Base-by-base conservation (phyloP, 2,113 vertebrate genomes). In the Sardina pilchardus region DNA sequence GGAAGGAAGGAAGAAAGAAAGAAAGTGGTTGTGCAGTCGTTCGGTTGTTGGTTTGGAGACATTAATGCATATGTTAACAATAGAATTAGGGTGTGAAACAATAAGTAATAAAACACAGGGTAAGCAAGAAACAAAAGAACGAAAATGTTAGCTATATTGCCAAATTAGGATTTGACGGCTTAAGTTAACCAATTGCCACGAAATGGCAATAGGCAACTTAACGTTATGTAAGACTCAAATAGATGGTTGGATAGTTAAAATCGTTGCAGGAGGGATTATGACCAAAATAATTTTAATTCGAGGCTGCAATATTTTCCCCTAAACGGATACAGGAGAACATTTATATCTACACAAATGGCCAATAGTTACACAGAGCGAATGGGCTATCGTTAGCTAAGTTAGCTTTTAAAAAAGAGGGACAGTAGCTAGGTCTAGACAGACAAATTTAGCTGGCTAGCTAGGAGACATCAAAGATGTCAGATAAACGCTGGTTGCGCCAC, bases 341-440 rank as follows among this genome's bases (percentile, higher is more conserved):
- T 71, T 12, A n/a, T 71, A 56, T 56, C n/a, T 30, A 50, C 2
- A 10, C 6, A 30, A 71, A 30, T 2, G 0, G 10, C n/a, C n/a
- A 3, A 12, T 36, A 63, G 24, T 63, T 63, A 63, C 59, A 36
- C 63, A 71, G 26, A 9, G 63, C 63, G 26, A 71, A 71, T 7
- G n/a, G 10, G 63, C n/a, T 71, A 71, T 4, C 34, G 24, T 6
- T 36, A 30, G 63, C 63, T 5, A 67, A 67, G n/a, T 67, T 67
- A 30, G 63, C 63, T 30, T 42, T 42, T 42, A 3, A 42, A 8
- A 67, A 34, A 78, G 21, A 16, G 14, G 34, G 71, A 4, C 71
- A 39, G 71, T 36, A 16, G 71, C 71, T 78, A 78, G 71, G 63
- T 34, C 71, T 78, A 78, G 71, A 78, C 71, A 78, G 71, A 78